Percentiles rank a stretch among this genome's conserved stretches.
These are phyloP conservation scores for Capromys pilorides DNA, from an alignment of 2,797 vertebrate species.

Conservation along the genomic window DNA sequence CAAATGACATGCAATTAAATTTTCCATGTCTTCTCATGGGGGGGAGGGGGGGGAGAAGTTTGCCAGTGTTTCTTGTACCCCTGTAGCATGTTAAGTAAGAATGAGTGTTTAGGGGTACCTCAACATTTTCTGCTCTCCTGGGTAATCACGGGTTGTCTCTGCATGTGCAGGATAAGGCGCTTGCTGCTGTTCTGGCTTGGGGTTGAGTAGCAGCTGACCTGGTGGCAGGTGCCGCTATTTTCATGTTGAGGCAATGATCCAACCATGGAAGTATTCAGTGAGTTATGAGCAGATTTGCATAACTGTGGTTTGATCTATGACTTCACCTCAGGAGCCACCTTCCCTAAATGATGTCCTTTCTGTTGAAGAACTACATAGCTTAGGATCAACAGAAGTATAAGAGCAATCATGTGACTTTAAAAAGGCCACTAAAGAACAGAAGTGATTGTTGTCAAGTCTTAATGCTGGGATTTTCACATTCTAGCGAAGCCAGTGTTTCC, in stretches of 20 bases:
- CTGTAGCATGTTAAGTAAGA: not conserved
- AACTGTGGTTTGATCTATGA: not conserved
- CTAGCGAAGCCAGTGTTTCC: not conserved
- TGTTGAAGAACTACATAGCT: not conserved
- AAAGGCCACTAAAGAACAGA: not conserved
- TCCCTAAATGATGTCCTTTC: not conserved
- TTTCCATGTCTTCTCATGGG: not conserved
- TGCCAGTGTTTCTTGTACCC: not conserved
- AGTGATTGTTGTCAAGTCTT: not conserved
- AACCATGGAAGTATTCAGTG: not conserved
- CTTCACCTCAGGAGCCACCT: not conserved
- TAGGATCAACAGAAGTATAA: not conserved
- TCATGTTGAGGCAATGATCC: not conserved
- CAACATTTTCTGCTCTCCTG: not conserved
- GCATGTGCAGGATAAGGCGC: not conserved
- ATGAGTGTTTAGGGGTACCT: not conserved
- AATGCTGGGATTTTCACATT: not conserved
- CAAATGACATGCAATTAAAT: slow-evolving; percentile 47
- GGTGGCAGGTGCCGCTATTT: not conserved
- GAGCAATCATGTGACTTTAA: not conserved
- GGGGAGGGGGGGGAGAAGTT: not conserved
- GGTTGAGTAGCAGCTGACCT: not conserved
- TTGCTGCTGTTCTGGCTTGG: not conserved
- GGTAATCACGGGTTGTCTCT: not conserved
- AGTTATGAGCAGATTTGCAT: not conserved